Percentiles rank a stretch among this genome's conserved stretches.
Conservation (phyloP, 2,797 vertebrate genomes). For the Neosilurus hyrtlii region DNA sequence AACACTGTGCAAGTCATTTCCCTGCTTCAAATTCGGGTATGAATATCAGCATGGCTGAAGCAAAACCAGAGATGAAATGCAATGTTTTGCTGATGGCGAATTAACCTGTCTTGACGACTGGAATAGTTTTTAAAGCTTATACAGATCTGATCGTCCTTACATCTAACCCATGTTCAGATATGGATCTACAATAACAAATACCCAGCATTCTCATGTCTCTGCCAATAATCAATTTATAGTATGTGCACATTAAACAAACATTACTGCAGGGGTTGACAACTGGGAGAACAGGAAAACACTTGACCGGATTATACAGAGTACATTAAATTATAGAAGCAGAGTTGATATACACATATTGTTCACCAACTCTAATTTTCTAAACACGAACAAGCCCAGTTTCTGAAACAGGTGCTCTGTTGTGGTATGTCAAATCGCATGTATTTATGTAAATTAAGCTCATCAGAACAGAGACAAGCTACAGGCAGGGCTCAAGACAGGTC, state of each 20-base stretch:
- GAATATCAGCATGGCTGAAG: not conserved
- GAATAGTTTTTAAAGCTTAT: not conserved
- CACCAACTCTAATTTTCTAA: not conserved
- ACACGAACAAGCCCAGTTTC: not conserved
- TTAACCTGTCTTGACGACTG: no score
- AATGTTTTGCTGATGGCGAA: not conserved
- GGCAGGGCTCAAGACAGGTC: not conserved
- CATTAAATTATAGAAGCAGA: not conserved
- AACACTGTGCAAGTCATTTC: slow-evolving; percentile 4
- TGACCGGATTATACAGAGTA: not conserved
- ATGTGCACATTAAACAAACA: no score
- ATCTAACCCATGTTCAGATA: not conserved
- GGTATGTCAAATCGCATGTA: not conserved
- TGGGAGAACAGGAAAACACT: not conserved
- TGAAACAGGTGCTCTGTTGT: not conserved
- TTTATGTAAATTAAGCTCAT: not conserved
- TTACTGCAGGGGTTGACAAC: not conserved
- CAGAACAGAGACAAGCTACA: not conserved
- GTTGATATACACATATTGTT: not conserved
- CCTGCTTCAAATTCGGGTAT: not conserved
- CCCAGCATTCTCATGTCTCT: not conserved
- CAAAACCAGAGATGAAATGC: not conserved
- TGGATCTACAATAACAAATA: not conserved
- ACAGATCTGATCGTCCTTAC: not conserved
- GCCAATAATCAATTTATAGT: not conserved